A percentile compares a stretch with the other conserved stretches of the same genome.
Evolutionary conservation across 2,888 invertebrate genomes (phyloP).

Genomic region (Ceramica pisi): DNA sequence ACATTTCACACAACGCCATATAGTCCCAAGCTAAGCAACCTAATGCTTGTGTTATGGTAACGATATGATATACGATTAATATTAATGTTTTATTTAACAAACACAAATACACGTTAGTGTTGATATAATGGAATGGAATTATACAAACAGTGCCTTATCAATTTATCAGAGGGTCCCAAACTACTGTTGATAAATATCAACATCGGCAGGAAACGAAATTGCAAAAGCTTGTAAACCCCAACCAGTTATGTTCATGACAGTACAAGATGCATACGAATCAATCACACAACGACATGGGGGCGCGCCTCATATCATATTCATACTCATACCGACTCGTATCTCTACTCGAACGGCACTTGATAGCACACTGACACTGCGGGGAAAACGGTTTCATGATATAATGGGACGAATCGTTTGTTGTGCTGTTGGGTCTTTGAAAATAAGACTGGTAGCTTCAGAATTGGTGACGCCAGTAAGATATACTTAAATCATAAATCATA

Average conservation of each 20-base stretch:
- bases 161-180: too few species aligned
- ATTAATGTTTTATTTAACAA: too few species aligned
- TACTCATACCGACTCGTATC: conserved; percentile 3
- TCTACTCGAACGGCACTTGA: conserved; percentile 17
- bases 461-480: too few species aligned
- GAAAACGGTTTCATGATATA: conserved; percentile 1
- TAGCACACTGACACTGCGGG: conserved; percentile 17
- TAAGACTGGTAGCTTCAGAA: too few species aligned
- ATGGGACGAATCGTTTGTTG: neutral
- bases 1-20: too few species aligned
- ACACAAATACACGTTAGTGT: too few species aligned
- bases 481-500: too few species aligned
- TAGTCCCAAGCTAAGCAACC: too few species aligned
- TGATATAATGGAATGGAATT: too few species aligned
- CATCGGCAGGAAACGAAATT: neutral
- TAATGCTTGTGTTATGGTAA: too few species aligned
- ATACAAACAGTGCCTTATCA: too few species aligned
- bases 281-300: conserved; percentile 47
- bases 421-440: neutral
- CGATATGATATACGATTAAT: too few species aligned
- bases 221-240: neutral
- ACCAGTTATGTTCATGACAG: conserved; percentile 2
- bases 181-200: neutral
- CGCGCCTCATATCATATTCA: conserved; percentile 31
- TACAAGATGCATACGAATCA: conserved; percentile 61